Conservation (phyloP, 2,888 invertebrate species). For the Thumatha senex region DNA sequence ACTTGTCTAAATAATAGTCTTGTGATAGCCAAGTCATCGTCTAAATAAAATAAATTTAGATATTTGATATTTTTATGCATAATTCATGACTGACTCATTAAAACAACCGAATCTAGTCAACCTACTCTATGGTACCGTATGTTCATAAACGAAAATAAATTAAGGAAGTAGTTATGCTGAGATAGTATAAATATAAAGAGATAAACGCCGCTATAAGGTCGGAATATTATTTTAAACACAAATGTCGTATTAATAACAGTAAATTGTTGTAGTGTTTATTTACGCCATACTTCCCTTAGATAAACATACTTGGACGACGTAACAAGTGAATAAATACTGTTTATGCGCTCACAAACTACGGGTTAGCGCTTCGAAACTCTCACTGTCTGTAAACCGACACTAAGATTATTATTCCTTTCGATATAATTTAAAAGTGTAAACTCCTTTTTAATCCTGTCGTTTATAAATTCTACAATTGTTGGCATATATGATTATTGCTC, state of each 20-base stretch:
- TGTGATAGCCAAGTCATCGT: no score
- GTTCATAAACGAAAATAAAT: conserved; percentile 36
- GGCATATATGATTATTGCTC: no score
- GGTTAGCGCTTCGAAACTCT: conserved; percentile 20
- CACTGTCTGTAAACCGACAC: background rate
- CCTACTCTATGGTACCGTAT: conserved; percentile 5
- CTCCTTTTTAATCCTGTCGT: no score
- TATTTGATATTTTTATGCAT: background rate
- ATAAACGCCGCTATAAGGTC: conserved; percentile 15
- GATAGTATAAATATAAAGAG: conserved; percentile 21
- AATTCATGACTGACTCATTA: background rate
- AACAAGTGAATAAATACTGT: conserved; percentile 24
- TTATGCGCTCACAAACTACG: conserved; percentile 23
- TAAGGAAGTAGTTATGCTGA: conserved; percentile 28
- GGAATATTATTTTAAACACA: conserved; percentile 26
- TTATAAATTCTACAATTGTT: no score
- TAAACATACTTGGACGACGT: conserved; percentile 23
- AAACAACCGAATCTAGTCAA: background rate
- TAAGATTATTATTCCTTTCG: no score
- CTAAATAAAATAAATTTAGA: background rate
- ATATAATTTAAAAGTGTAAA: no score
- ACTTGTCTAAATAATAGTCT: no score
- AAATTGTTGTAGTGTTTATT: conserved; percentile 21
- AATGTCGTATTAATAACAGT: conserved; percentile 32
- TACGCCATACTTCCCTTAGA: conserved; percentile 26